These are phyloP conservation scores for Anagrus nilaparvatae DNA, from an alignment of 1,140 invertebrate genomes.

Conservation along the genomic window DNA sequence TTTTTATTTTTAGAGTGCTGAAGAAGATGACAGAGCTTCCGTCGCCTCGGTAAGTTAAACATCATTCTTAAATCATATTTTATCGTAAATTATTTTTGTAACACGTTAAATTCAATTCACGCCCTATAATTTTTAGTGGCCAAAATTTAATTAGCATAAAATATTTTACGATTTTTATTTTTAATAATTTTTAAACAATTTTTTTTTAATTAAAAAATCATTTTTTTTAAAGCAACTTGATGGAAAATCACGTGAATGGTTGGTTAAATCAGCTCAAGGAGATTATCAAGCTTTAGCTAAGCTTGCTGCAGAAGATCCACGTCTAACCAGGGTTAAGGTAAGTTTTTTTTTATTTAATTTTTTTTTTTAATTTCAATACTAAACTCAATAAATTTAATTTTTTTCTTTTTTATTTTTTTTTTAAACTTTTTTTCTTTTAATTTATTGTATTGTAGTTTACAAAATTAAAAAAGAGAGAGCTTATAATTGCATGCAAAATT, in stretches of 20 bases:
- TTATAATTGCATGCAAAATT: too few relatives aligned
- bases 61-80: constrained; percentile 5
- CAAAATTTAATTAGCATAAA: too few relatives aligned
- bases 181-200: constrained; percentile 13
- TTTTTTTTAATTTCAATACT: neutral
- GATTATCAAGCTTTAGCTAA: constrained; percentile 76
- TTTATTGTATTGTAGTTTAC: too few relatives aligned
- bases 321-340: constrained; percentile 73
- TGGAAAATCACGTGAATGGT: constrained; percentile 70
- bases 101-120: too few relatives aligned
- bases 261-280: constrained; percentile 66
- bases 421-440: too few relatives aligned
- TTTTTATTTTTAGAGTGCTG: constrained; percentile 47
- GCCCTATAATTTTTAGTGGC: too few relatives aligned
- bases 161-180: constrained; percentile 13
- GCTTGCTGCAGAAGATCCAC: constrained; percentile 68
- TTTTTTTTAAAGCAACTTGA: constrained; percentile 50
- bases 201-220: too few relatives aligned
- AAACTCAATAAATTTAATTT: neutral
- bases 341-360: constrained; percentile 24
- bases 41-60: constrained; percentile 52
- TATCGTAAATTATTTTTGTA: too few relatives aligned
- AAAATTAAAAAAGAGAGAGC: too few relatives aligned
- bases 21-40: constrained; percentile 62
- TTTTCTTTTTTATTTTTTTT: too few relatives aligned